Evolutionary conservation across 2,797 vertebrate genomes (phyloP).

Genomic region (Anomalospiza imberbis): DNA sequence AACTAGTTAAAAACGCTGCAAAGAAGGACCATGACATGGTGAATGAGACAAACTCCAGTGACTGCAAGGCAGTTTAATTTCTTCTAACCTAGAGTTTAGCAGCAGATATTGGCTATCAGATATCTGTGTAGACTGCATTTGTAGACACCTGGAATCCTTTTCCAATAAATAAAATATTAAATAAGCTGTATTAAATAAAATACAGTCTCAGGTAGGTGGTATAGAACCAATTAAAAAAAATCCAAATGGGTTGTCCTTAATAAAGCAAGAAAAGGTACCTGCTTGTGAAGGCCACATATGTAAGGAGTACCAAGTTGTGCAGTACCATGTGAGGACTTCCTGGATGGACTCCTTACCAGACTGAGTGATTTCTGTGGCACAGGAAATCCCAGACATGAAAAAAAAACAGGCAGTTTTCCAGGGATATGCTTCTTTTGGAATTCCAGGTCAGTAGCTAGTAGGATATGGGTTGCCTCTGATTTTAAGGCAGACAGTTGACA

Average conservation of each 20-base stretch:
- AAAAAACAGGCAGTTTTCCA: not conserved
- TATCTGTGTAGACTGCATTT: constrained; percentile 28
- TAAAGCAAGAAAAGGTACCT: not conserved
- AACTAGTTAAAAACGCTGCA: constrained; percentile 32
- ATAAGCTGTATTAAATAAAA: not conserved
- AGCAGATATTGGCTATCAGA: constrained; percentile 48
- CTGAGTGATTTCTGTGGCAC: not conserved
- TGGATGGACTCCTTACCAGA: not conserved
- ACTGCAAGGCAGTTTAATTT: constrained; percentile 47
- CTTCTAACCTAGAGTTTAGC: constrained; percentile 56
- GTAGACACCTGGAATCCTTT: constrained; percentile 24
- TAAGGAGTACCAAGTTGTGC: not conserved
- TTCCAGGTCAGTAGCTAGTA: not conserved
- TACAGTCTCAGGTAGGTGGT: not conserved
- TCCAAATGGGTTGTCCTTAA: not conserved
- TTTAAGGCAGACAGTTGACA: not conserved
- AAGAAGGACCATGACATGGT: constrained; percentile 13
- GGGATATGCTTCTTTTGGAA: not conserved
- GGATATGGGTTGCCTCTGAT: not conserved
- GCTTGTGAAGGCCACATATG: not conserved
- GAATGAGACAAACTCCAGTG: constrained; percentile 6
- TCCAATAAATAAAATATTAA: constrained; percentile 2
- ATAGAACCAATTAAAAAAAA: constrained; percentile 11
- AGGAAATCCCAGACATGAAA: not conserved
- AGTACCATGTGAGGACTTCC: not conserved